Conservation (phyloP, 2,888 invertebrate genomes). For the Noctua pronuba region DNA sequence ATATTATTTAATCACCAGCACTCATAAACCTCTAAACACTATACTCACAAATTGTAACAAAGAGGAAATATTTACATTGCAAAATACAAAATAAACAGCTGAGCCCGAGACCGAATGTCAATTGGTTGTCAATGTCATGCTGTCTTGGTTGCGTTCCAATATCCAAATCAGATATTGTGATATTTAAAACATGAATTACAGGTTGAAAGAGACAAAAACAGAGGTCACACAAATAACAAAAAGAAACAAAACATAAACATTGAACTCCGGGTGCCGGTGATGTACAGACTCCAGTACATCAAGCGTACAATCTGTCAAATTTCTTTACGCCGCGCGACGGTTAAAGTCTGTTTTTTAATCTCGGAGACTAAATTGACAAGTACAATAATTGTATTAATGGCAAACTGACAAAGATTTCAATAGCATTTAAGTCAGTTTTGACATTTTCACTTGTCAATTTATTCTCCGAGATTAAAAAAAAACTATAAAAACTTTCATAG, state of each 20-base stretch:
- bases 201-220: slow-evolving; percentile 1
- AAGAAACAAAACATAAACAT: not conserved
- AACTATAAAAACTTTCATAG: too few species aligned
- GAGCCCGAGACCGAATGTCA: slow-evolving; percentile 36
- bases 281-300: too few species aligned
- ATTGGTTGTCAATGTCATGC: slow-evolving; percentile 16
- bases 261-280: not conserved
- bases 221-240: not conserved
- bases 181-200: not conserved
- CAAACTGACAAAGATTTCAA: too few species aligned
- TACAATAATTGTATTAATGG: too few species aligned
- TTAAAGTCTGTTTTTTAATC: too few species aligned
- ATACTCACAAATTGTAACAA: not conserved
- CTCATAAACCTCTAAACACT: not conserved
- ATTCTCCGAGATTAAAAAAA: too few species aligned
- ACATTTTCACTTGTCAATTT: too few species aligned
- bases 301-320: too few species aligned
- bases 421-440: too few species aligned
- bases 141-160: slow-evolving; percentile 33
- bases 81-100: slow-evolving; percentile 52
- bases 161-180: rapidly evolving
- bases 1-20: not conserved
- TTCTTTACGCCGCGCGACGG: too few species aligned
- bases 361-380: too few species aligned
- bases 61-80: not conserved